Percentiles rank a stretch among this genome's conserved stretches.
Evolutionary conservation across 2,797 vertebrate genomes (phyloP).

Genomic region (Phoeniculus purpureus): DNA sequence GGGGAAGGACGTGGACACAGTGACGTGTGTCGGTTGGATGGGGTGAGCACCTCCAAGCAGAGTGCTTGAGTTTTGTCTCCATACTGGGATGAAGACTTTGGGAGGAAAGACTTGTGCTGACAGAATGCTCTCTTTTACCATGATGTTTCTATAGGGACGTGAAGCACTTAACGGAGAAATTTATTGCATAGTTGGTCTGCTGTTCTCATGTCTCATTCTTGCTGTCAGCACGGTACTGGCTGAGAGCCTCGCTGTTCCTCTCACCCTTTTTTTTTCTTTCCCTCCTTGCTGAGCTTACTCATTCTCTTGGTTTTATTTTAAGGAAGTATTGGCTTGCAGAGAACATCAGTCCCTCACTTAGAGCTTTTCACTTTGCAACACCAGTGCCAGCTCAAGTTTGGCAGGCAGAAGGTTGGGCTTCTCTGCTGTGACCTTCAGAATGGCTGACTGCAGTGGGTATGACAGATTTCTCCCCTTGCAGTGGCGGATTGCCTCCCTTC

Average conservation of each 20-base stretch:
- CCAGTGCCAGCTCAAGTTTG: not conserved
- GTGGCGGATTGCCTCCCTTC: not conserved
- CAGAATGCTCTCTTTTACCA: not conserved
- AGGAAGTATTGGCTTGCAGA: not conserved
- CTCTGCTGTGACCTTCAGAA: conserved; percentile 35
- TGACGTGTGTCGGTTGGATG: accelerated
- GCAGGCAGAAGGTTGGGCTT: not conserved
- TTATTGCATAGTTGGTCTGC: not conserved
- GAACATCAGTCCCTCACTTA: not conserved
- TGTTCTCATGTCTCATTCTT: not conserved
- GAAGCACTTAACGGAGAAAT: not conserved
- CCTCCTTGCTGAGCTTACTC: not conserved
- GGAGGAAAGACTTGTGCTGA: not conserved
- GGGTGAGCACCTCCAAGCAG: not conserved
- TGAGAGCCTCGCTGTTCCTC: not conserved
- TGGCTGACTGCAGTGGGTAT: not conserved
- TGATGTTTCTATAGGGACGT: not conserved
- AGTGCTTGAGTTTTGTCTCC: not conserved
- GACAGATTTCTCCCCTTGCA: not conserved
- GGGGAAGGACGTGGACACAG: not conserved
- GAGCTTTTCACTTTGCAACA: not conserved
- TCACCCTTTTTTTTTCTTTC: not conserved
- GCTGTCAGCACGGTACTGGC: not conserved
- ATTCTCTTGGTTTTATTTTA: conserved; percentile 4
- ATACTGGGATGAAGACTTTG: not conserved